These are phyloP conservation scores for Cordilura impudica DNA, from an alignment of 2,888 invertebrate genomes.

Conservation along the genomic window DNA sequence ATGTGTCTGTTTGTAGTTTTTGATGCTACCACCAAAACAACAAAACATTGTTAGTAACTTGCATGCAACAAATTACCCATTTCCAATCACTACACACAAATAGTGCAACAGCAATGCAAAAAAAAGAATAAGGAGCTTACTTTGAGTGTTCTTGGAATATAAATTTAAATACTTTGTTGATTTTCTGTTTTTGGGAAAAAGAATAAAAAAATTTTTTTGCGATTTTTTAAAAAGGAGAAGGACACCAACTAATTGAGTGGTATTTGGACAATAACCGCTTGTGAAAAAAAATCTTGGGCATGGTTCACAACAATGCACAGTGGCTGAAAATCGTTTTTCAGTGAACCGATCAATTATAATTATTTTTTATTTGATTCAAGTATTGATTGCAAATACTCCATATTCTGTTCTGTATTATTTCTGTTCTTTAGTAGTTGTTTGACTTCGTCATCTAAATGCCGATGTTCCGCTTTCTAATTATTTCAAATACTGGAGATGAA, in stretches of 20 bases:
- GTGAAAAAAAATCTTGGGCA: no score
- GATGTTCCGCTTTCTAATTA: no score
- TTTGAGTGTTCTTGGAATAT: conserved; percentile 37
- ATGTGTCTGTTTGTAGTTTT: conserved; percentile 21
- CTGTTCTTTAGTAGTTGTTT: neutral
- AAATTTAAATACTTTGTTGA: conserved; percentile 11
- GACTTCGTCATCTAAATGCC: no score
- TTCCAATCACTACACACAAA: conserved; percentile 42
- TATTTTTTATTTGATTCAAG: no score
- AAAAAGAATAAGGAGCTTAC: conserved; percentile 9
- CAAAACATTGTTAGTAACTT: conserved; percentile 53
- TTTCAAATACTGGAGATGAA: no score
- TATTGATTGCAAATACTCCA: no score
- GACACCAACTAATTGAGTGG: neutral
- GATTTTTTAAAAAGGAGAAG: neutral
- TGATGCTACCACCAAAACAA: conserved; percentile 34
- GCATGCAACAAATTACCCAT: conserved; percentile 61
- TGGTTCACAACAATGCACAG: no score
- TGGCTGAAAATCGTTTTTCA: no score
- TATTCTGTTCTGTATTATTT: no score
- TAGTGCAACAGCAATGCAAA: conserved; percentile 8
- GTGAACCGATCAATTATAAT: no score
- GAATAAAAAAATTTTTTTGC: neutral
- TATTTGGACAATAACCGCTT: no score
- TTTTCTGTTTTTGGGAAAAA: neutral